Percentiles rank a stretch among this genome's conserved stretches.
These are phyloP conservation scores for Meteorus cinctellus DNA, from an alignment of 2,888 invertebrate genomes.

Conservation along the genomic window DNA sequence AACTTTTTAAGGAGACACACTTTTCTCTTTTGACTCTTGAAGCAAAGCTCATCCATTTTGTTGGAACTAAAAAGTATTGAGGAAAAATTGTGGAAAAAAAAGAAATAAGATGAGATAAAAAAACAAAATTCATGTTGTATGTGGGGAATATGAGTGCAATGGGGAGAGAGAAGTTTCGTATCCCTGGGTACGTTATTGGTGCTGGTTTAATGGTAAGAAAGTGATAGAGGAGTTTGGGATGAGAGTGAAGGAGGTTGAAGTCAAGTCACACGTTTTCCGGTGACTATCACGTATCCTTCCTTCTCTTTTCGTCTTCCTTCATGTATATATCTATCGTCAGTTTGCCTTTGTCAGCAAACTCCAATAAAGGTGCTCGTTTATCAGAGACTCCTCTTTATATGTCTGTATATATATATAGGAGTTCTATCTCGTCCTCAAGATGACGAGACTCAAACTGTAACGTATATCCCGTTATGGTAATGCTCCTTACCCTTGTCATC, in stretches of 20 bases:
- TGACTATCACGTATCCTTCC: conserved; percentile 20
- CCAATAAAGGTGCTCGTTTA: conserved; percentile 52
- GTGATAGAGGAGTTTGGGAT: not conserved
- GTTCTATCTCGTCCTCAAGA: not conserved
- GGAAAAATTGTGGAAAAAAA: conserved; percentile 27
- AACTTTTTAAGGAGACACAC: conserved; percentile 16
- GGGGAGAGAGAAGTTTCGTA: not conserved
- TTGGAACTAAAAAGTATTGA: conserved; percentile 35
- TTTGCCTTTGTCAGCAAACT: conserved; percentile 49
- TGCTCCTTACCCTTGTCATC: conserved; percentile 26
- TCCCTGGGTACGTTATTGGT: conserved; percentile 44
- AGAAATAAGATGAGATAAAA: conserved; percentile 43
- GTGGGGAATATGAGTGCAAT: not conserved
- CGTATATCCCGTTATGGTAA: not conserved
- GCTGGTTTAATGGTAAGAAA: conserved; percentile 37
- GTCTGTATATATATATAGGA: not conserved
- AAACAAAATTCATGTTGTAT: conserved; percentile 42
- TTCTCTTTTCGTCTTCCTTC: conserved; percentile 4
- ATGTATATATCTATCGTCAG: not conserved
- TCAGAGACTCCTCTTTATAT: conserved; percentile 36
- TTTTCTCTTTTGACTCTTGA: conserved; percentile 6
- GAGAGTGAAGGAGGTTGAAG: conserved; percentile 39
- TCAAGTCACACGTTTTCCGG: conserved; percentile 33
- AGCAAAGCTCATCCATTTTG: conserved; percentile 39
- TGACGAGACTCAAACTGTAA: conserved; percentile 11